A percentile compares a stretch with the other conserved stretches of the same genome.
These are phyloP conservation scores for Pedionomus torquatus DNA, from an alignment of 2,113 vertebrate species.

Conservation along the genomic window DNA sequence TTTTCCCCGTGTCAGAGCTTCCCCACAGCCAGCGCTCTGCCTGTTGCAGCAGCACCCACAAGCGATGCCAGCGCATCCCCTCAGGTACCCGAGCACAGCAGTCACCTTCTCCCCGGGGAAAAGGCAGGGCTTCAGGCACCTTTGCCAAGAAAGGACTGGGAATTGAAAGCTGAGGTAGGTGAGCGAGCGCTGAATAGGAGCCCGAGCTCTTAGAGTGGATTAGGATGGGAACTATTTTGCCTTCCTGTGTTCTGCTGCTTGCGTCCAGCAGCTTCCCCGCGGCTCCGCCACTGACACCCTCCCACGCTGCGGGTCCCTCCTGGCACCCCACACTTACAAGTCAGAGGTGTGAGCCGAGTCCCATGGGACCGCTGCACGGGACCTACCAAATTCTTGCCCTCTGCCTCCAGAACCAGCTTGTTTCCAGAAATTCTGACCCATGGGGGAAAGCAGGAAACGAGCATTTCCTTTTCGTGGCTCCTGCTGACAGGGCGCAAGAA, in stretches of 20 bases:
- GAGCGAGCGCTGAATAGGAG: background rate
- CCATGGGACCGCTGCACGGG: background rate
- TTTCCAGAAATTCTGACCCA: background rate
- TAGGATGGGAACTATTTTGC: background rate
- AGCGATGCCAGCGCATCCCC: background rate
- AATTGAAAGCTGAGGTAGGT: background rate
- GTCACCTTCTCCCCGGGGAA: background rate
- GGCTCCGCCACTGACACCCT: rapidly evolving
- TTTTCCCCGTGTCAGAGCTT: background rate
- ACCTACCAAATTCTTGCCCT: background rate
- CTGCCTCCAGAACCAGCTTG: background rate
- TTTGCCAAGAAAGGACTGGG: background rate
- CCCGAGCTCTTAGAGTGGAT: background rate
- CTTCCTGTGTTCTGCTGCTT: background rate
- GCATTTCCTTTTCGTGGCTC: background rate
- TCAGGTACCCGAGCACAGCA: background rate
- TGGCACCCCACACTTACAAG: background rate
- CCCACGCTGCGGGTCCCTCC: background rate
- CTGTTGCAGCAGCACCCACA: background rate
- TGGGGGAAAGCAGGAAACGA: background rate
- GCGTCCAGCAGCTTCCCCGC: background rate
- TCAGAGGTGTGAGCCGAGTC: background rate
- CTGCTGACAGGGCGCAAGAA: rapidly evolving
- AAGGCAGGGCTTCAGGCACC: background rate
- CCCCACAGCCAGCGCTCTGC: rapidly evolving